A percentile compares a stretch with the other conserved stretches of the same genome.
These are phyloP conservation scores for Cuculus canorus DNA, from an alignment of 2,797 vertebrate genomes.

Conservation along the genomic window DNA sequence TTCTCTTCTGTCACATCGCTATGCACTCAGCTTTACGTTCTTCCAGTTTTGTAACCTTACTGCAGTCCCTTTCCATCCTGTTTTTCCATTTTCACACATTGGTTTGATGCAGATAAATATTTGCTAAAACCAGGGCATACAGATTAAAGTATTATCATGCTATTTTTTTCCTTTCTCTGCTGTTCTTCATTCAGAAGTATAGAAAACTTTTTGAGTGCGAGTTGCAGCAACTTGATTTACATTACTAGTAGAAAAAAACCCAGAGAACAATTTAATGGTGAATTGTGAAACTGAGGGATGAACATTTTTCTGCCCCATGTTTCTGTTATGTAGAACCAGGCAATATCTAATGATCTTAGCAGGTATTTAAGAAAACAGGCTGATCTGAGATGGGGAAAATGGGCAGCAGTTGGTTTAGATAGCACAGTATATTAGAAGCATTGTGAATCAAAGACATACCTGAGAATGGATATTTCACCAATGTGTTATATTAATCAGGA, in stretches of 20 bases:
- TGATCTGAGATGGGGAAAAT: background rate
- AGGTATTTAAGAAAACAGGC: background rate
- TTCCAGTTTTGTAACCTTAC: background rate
- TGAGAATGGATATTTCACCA: background rate
- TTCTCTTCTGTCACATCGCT: background rate
- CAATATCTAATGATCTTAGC: background rate
- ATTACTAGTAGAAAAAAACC: background rate
- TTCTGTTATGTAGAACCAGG: background rate
- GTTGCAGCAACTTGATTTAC: background rate
- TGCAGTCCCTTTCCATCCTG: background rate
- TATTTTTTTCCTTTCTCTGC: background rate
- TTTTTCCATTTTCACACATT: background rate
- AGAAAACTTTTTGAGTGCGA: background rate
- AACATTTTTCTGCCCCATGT: background rate
- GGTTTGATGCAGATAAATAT: background rate
- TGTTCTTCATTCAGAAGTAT: background rate
- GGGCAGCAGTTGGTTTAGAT: background rate
- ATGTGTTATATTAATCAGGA: background rate
- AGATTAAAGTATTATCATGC: too few relatives aligned
- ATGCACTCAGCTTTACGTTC: background rate
- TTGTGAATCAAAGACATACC: background rate
- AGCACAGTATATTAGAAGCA: background rate
- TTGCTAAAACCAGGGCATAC: background rate
- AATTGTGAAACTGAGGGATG: background rate
- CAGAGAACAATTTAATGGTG: background rate